These are phyloP conservation scores for Morpho deidamia DNA, from an alignment of 2,888 invertebrate species.

Conservation along the genomic window DNA sequence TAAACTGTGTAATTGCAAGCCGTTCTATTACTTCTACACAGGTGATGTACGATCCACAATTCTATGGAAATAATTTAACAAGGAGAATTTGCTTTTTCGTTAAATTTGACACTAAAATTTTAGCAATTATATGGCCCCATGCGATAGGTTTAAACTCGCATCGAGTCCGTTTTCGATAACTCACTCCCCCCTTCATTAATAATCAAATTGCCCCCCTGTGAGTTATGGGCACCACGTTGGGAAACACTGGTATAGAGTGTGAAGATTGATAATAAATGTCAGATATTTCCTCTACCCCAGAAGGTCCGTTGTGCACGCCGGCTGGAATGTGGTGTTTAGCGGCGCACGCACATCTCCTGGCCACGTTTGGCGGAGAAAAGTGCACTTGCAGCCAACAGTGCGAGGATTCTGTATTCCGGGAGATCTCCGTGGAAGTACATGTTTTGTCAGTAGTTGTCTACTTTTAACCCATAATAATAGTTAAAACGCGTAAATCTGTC, in stretches of 20 bases:
- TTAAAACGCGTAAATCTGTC: too few species aligned
- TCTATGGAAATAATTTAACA: too few species aligned
- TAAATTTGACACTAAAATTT: too few species aligned
- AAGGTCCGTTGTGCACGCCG: slow-evolving; percentile 65
- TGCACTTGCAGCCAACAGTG: slow-evolving; percentile 57
- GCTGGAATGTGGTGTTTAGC: slow-evolving; percentile 76
- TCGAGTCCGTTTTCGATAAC: too few species aligned
- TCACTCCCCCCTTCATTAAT: too few species aligned
- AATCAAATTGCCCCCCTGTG: too few species aligned
- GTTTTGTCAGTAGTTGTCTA: slow-evolving; percentile 35
- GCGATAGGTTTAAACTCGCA: too few species aligned
- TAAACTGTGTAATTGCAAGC: slow-evolving; percentile 77
- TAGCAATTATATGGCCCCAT: too few species aligned
- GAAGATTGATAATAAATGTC: background rate
- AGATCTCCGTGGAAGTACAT: slow-evolving; percentile 36
- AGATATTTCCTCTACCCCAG: background rate
- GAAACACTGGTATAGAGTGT: too few species aligned
- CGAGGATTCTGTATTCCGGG: slow-evolving; percentile 48
- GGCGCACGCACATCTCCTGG: slow-evolving; percentile 43
- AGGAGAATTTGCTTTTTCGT: too few species aligned
- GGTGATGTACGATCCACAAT: slow-evolving; percentile 38
- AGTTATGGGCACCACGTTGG: too few species aligned
- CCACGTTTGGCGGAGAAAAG: slow-evolving; percentile 34
- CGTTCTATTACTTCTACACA: slow-evolving; percentile 79
- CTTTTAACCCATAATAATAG: background rate